A percentile compares a stretch with the other conserved stretches of the same genome.
These are phyloP conservation scores for Oscheius myriophilus DNA, from an alignment of 2,888 invertebrate species.

Conservation along the genomic window DNA sequence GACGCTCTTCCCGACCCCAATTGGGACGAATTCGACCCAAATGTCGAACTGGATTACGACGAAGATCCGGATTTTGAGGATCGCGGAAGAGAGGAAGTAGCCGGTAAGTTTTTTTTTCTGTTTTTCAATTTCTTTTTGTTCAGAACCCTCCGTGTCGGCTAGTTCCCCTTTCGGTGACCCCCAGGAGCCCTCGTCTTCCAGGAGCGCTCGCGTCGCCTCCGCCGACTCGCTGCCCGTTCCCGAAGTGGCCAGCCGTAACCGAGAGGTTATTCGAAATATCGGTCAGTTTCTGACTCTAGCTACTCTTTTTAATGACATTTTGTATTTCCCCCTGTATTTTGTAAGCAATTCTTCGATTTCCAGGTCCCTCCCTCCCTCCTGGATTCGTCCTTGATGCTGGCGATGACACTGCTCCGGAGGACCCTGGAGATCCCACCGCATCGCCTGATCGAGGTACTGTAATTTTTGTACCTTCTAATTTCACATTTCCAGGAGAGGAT, in stretches of 20 bases:
- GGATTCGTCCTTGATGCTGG: background rate
- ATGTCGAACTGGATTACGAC: conserved; percentile 36
- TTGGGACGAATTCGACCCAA: conserved; percentile 37
- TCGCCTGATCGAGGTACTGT: background rate
- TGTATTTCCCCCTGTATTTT: too few relatives aligned
- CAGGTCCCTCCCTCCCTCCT: conserved; percentile 31
- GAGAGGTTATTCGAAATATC: background rate
- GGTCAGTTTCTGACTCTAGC: background rate
- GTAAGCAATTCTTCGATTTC: too few relatives aligned
- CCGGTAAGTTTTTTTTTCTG: background rate
- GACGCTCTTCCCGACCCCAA: conserved; percentile 36
- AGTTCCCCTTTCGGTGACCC: conserved; percentile 3
- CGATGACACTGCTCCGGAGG: conserved; percentile 30
- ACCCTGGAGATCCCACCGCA: conserved; percentile 9
- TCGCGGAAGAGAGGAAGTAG: background rate
- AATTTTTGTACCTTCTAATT: background rate
- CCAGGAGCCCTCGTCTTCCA: conserved; percentile 13
- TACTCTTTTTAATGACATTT: too few relatives aligned
- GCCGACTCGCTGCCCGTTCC: conserved; percentile 1
- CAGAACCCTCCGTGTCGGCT: background rate
- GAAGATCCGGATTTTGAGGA: conserved; percentile 26
- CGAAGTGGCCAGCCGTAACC: conserved; percentile 1
- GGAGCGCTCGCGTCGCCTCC: background rate
- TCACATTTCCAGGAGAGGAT: background rate
- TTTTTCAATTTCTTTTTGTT: background rate